Conservation (phyloP, 2,888 invertebrate genomes). For the Drosophila leonis region DNA sequence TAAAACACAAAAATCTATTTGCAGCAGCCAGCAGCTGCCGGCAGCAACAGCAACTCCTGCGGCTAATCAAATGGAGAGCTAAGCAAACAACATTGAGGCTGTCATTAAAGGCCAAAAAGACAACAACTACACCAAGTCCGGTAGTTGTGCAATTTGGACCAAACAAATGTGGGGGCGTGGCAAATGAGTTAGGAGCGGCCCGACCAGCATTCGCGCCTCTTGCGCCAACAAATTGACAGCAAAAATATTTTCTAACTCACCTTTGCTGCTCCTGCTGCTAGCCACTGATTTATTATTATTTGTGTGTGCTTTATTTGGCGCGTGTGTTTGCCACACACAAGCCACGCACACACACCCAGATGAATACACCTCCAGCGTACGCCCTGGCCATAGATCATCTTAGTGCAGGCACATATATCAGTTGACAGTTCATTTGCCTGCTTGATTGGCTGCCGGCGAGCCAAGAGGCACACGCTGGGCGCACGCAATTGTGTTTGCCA, state of each 20-base stretch:
- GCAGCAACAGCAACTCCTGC: background rate
- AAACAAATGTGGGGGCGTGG: conserved; percentile 73
- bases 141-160: conserved; percentile 22
- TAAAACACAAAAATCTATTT: conserved; percentile 39
- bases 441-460: conserved; percentile 48
- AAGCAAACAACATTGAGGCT: conserved; percentile 46
- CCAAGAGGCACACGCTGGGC: conserved; percentile 2
- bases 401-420: conserved; percentile 50
- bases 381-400: conserved; percentile 69
- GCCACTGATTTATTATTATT: conserved; percentile 60
- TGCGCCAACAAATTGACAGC: conserved; percentile 60
- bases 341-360: conserved; percentile 55
- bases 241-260: conserved; percentile 69
- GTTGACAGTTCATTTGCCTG: conserved; percentile 79
- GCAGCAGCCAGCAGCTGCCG: background rate
- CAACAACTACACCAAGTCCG: conserved; percentile 14
- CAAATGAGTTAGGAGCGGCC: conserved; percentile 50
- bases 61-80: conserved; percentile 16
- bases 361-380: conserved; percentile 52
- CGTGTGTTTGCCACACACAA: conserved; percentile 60
- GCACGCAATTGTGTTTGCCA: conserved; percentile 33
- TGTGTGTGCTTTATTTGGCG: conserved; percentile 65
- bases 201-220: conserved; percentile 50
- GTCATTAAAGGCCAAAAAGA: conserved; percentile 15
- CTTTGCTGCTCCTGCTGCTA: conserved; percentile 4